Percentiles rank a stretch among this genome's conserved stretches.
phyloP scores from a whole-genome alignment of 2,888 invertebrate species.

The Tuberolachnus salignus region DNA sequence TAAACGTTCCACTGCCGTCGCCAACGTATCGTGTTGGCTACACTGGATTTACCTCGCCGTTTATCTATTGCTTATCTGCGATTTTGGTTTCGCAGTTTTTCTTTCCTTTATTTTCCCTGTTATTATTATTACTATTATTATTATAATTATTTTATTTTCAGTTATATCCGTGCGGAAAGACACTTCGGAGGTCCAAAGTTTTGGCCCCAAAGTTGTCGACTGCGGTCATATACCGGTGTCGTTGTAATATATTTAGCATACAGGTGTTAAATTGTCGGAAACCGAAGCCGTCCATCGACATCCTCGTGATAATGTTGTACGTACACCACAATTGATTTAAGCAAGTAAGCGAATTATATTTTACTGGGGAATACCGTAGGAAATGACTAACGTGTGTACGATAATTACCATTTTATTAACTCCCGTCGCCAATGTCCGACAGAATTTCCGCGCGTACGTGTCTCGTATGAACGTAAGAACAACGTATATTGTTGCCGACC shows the following conservation, averaged over 20 bases:
- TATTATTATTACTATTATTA: not conserved
- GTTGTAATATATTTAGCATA: not conserved
- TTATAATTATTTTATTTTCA: not conserved
- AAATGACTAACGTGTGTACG: too few relatives aligned
- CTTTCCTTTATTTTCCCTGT: not conserved
- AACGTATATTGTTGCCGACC: too few relatives aligned
- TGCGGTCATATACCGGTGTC: not conserved
- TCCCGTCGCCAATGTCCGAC: too few relatives aligned
- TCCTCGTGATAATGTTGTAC: not conserved
- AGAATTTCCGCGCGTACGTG: too few relatives aligned
- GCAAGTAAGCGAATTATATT: too few relatives aligned
- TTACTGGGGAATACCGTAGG: too few relatives aligned
- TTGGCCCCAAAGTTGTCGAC: not conserved
- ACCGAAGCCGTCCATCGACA: not conserved
- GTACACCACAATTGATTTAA: not conserved
- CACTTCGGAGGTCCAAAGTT: slow-evolving; percentile 15
- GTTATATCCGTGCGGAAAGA: slow-evolving; percentile 13
- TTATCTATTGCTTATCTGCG: slow-evolving; percentile 10
- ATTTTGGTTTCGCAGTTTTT: not conserved
- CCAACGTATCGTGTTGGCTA: not conserved
- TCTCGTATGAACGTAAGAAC: too few relatives aligned
- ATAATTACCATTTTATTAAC: too few relatives aligned
- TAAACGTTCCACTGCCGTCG: too few relatives aligned
- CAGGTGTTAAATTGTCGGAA: not conserved
- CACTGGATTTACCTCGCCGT: not conserved